Evolutionary conservation across 2,113 vertebrate species (phyloP), one percentile per base, ranked within the genome.

Genomic region (Arvicanthis niloticus): DNA sequence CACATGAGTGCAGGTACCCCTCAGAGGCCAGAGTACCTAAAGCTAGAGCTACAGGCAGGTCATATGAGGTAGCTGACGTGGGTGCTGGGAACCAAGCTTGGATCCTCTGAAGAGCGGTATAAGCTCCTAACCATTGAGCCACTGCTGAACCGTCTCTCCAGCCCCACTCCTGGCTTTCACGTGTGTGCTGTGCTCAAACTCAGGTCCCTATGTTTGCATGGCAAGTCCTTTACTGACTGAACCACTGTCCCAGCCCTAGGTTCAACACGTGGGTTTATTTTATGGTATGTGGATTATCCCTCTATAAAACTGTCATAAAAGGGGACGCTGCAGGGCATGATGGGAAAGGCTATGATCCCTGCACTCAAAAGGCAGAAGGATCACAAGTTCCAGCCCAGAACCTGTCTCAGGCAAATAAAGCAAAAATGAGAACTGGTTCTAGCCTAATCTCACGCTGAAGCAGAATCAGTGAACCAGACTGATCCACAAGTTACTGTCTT

Each of bases 251-350:
- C 24, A 40, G 26, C 58, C 60, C 8, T 34, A n/a, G 56, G 65
- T n/a, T n/a, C 37, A 45, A 29, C 42, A 34, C 42, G n/a, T 53
- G n/a, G 45, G 70, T 72, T 73, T 53, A n/a, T 29, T 84, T 19
- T 40, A 26, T 45, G 34, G 51, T 19, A 6, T 40, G 42, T 92
- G 37, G 68, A 80, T 88, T 68, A n/a, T 22, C 65, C 13, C 26
- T 73, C 85, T 72, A 68, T 92, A 92, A 91, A 93, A 10, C 13
- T 87, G 60, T 80, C 68, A 60, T 60, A 75, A 93, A 84, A 72
- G 16, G 24, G 10, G 26, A 48, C 13, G 0, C 56, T 26, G 11
- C 88, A 48, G 58, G 31, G 29, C 12, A 42, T 48, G 56, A 29
- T 24, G 86, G 56, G 22, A 9, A n/a, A 42, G 22, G 15, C 88